Conservation (phyloP, 2,113 vertebrate genomes). For the Rhinolophus sinicus region DNA sequence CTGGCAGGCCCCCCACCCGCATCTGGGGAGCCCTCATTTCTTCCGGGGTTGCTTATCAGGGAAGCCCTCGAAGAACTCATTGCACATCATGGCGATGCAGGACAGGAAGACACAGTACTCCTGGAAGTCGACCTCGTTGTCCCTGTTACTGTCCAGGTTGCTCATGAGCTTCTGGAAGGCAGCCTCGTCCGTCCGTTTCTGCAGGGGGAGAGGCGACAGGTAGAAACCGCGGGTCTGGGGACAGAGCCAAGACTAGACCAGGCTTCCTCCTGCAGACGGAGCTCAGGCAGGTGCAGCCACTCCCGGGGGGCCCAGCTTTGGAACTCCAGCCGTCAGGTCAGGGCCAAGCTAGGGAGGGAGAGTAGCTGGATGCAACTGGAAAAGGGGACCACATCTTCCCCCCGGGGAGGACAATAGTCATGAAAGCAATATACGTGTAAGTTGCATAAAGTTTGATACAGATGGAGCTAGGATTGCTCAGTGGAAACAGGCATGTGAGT, state of each 20-base stretch:
- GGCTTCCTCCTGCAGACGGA: background rate
- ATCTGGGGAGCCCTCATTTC: conserved; percentile 64
- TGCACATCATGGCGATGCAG: conserved; percentile 86
- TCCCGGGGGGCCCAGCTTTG: background rate
- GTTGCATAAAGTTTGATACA: background rate
- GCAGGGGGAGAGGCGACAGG: accelerated
- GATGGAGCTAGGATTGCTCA: background rate
- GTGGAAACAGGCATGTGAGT: background rate
- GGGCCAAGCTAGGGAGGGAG: background rate
- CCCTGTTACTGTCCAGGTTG: conserved; percentile 83
- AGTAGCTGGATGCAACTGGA: too few species aligned
- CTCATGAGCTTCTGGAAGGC: conserved; percentile 83
- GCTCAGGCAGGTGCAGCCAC: background rate
- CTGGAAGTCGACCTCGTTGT: conserved; percentile 86
- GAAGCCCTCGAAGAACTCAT: conserved; percentile 83
- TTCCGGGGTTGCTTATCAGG: conserved; percentile 80
- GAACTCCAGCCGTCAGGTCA: background rate
- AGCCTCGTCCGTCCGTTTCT: conserved; percentile 80
- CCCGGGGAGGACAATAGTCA: background rate
- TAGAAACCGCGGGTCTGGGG: background rate
- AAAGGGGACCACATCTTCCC: background rate
- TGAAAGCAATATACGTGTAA: background rate
- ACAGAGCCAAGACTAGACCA: background rate
- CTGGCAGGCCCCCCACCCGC: background rate
- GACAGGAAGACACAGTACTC: conserved; percentile 85